Evolutionary conservation across 2,888 invertebrate genomes (phyloP), one percentile per base, ranked within the genome.

Genomic region (Galerucella nymphaeae): DNA sequence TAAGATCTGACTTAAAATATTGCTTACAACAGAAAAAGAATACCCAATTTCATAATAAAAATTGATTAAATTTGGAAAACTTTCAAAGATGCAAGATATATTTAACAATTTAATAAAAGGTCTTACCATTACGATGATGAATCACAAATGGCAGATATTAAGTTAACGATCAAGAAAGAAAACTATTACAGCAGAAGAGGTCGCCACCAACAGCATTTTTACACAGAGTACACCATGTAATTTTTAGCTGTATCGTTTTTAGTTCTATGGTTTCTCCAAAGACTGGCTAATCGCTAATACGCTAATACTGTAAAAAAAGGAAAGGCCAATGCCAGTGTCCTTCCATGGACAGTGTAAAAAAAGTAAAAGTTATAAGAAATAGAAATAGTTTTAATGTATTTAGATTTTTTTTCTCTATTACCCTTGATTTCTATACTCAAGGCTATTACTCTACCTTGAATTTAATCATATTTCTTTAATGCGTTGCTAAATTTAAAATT

Each of bases 101-200:
- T n/a, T 53, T 55, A 57, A 48, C 8, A 38, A 38, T 38, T 6
- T 16, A n/a, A 59, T 16, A 38, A 65, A 4, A 18, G 9, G 18
- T 42, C 72, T 72, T 62, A 72, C 72, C 72, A 72, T 72, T 3
- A 14, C 50, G 55, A 55, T 4, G 20, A n/a, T 18, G 53, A 58
- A 63, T 48, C 62, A 58, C 57, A 74, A 74, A 74, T 74, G 74
- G 74, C 18, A 30, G 74, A 74, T 14, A 18, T 1, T n/a, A 38
- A n/a, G 53, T 38, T 50, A n/a, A 48, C 38, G 10, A 38, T 64
- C 48, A 16, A 16, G n/a, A 13, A 50, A 71, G 63, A n/a, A 18
- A 55, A 55, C 55, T 18, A 18, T 55, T 16, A 13, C 4, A 45
- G 1, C 45, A 18, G 18, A 55, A 45, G 45, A 45, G 45, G 14